phyloP scores from a whole-genome alignment of 2,113 vertebrate species.

The Marmota flaviventris region DNA sequence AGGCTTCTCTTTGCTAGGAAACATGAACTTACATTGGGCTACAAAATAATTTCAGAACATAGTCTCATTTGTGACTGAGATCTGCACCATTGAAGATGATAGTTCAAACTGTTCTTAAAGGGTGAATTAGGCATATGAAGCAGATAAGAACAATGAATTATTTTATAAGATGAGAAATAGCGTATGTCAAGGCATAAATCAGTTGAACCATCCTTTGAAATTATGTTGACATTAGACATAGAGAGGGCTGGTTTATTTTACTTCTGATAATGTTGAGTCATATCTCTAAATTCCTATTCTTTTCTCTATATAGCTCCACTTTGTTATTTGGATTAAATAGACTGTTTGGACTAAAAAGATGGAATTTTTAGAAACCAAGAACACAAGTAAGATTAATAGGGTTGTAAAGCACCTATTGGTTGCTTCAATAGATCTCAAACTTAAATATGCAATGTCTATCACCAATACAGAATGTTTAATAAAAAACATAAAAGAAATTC shows the following conservation, averaged over 20 bases:
- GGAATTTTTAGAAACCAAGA: background rate
- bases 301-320: background rate
- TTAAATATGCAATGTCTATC: background rate
- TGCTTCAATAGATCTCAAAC: background rate
- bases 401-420: background rate
- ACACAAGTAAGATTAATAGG: background rate
- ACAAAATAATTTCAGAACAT: background rate
- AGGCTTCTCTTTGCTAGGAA: background rate
- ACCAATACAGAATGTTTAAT: background rate
- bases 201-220: background rate
- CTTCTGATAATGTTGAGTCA: accelerated
- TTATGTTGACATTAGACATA: background rate
- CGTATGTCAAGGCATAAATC: background rate
- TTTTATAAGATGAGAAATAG: background rate
- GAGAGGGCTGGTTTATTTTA: background rate
- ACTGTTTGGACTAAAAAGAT: background rate
- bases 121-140: background rate
- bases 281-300: background rate
- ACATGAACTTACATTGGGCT: background rate
- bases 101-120: background rate
- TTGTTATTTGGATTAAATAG: background rate
- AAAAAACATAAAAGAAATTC: background rate
- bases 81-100: background rate
- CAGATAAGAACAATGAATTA: background rate
- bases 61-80: background rate